Evolutionary conservation across 2,888 invertebrate genomes (phyloP).

Genomic region (Diarsia brunnea): DNA sequence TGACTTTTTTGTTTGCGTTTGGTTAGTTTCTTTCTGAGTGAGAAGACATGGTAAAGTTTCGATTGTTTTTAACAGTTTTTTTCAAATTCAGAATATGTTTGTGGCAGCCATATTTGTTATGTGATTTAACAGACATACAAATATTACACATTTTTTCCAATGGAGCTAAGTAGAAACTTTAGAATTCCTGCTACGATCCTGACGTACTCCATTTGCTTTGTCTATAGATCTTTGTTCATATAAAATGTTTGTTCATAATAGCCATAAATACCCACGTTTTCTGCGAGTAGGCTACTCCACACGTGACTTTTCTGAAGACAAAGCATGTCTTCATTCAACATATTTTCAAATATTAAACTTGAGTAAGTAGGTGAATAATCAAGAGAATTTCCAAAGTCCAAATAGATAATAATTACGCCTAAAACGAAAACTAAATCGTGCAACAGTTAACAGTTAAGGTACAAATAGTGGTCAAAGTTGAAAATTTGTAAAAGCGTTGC

Average conservation of each 20-base stretch:
- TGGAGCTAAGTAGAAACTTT: not conserved
- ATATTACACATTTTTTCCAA: not conserved
- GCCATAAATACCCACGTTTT: not conserved
- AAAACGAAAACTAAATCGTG: not conserved
- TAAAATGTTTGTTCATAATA: not conserved
- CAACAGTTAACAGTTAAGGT: not conserved
- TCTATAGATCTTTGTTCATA: not conserved
- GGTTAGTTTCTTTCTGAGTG: not conserved
- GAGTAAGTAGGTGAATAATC: not conserved
- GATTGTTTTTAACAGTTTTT: not conserved
- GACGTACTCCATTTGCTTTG: not conserved
- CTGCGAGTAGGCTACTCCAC: not conserved
- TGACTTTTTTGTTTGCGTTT: conserved; percentile 20
- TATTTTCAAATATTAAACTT: not conserved
- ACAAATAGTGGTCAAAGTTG: conserved; percentile 34
- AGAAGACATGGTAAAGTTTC: not conserved
- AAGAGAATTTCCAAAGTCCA: not conserved
- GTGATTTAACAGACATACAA: not conserved
- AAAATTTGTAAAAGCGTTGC: conserved; percentile 75
- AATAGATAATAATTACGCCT: not conserved
- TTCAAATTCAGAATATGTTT: not conserved
- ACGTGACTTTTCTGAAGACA: not conserved
- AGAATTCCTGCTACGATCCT: not conserved
- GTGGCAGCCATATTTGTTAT: not conserved
- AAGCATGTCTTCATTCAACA: not conserved